These are phyloP conservation scores for Chlamydotis undulata DNA, from an alignment of 2,113 vertebrate species.

Conservation along the genomic window DNA sequence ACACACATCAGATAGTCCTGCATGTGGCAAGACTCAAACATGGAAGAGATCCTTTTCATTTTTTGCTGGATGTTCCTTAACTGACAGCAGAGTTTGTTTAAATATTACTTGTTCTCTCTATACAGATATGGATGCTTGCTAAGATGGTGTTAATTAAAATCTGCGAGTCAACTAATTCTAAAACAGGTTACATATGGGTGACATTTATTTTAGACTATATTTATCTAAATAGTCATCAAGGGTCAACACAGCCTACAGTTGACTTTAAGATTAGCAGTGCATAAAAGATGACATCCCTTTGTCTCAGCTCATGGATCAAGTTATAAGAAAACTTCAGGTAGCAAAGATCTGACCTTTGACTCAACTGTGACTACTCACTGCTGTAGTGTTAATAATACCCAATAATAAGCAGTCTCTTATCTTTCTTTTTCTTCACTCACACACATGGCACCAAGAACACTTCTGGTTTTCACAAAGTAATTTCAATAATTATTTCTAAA, in stretches of 20 bases:
- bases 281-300: background rate
- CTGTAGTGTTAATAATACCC: background rate
- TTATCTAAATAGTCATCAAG: slow-evolving; percentile 13
- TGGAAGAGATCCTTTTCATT: background rate
- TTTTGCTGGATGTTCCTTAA: background rate
- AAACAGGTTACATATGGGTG: slow-evolving; percentile 13
- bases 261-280: background rate
- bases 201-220: slow-evolving; percentile 37
- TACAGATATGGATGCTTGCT: background rate
- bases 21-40: background rate
- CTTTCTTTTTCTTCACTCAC: background rate
- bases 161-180: background rate
- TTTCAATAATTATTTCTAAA: background rate
- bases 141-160: slow-evolving; percentile 33
- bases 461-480: background rate
- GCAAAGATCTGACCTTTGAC: background rate
- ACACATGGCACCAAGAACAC: background rate
- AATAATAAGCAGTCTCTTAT: background rate
- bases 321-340: background rate
- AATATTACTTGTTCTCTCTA: background rate
- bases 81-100: background rate
- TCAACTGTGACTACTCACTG: background rate
- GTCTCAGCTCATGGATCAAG: background rate
- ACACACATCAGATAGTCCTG: background rate
- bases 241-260: background rate